phyloP scores from a whole-genome alignment of 2,113 vertebrate species.

The Podilymbus podiceps region DNA sequence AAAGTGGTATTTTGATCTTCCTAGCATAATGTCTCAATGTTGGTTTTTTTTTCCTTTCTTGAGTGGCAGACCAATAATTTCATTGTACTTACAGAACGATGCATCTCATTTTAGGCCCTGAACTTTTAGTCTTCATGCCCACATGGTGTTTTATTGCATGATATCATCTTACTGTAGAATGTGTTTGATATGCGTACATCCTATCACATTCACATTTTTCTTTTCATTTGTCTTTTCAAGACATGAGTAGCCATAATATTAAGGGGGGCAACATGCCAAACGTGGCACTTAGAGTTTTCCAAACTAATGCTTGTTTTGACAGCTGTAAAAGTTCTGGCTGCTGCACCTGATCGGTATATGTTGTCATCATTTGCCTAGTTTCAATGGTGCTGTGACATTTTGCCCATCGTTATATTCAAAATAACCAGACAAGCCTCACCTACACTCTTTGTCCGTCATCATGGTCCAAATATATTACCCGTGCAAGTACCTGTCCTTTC shows the following conservation, averaged over 20 bases:
- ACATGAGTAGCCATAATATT: neutral
- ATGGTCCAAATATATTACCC: neutral
- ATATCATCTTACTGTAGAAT: neutral
- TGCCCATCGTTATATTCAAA: neutral
- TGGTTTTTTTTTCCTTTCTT: neutral
- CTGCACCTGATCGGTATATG: neutral
- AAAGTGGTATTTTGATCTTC: neutral
- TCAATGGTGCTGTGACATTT: neutral
- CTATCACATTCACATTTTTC: neutral
- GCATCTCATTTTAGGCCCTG: neutral
- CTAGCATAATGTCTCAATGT: neutral
- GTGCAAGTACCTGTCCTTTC: too few relatives aligned
- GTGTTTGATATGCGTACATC: neutral
- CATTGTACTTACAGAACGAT: neutral
- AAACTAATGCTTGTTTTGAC: neutral
- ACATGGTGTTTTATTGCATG: neutral
- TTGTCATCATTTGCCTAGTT: neutral
- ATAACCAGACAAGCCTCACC: neutral
- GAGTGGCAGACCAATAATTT: neutral
- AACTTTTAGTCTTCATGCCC: neutral
- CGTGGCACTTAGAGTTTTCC: neutral
- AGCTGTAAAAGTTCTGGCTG: neutral
- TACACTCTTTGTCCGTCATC: neutral
- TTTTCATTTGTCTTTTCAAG: neutral
- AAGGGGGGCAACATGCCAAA: neutral